Evolutionary conservation across 2,888 invertebrate genomes (phyloP), one percentile per base, ranked within the genome.

Genomic region (Diplazon laetatorius): DNA sequence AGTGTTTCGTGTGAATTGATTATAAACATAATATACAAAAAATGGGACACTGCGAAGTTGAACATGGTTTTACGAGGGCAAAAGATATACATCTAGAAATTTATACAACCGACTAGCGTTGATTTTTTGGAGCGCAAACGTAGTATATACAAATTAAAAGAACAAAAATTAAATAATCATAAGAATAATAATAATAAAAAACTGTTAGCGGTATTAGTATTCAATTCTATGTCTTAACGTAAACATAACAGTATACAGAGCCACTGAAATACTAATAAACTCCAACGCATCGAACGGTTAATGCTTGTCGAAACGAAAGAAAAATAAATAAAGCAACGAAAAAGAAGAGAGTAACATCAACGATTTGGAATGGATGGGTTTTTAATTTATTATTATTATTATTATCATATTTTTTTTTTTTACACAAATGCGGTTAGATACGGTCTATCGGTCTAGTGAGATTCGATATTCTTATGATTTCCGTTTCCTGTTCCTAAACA

Each of bases 11-110:
- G 84, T 78, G 80, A 84, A 83, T 86, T 87, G 84, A 86, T 84
- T 84, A 84, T 87, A 82, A 88, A 89, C 86, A 86, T 85, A 89
- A 87, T 86, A 84, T 88, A 89, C 88, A 89, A 85, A n/a, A n/a
- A 87, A 86, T 82, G 82, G 82, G 81, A 85, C 82, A 80, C 83
- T 85, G 83, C 83, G 84, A 85, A 82, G 82, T 83, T 86, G 70
- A 46, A 78, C 55, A 48, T 71, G 46, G n/a, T 57, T 50, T 50
- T 83, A 80, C 79, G 83, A 78, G 77, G 83, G 78, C 30, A 30
- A 83, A 85, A 84, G 78, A 76, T 85, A n/a, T 85, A 85, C 82
- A 85, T 86, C 85, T 86, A 85, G 83, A 84, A 81, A 76, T 82
- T 81, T 81, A 82, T 75, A 71, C 72, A 76, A 80, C 74, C 50